A percentile compares a stretch with the other conserved stretches of the same genome.
Conservation (phyloP, 1,140 invertebrate species). For the Mycetomoellerius zeteki region DNA sequence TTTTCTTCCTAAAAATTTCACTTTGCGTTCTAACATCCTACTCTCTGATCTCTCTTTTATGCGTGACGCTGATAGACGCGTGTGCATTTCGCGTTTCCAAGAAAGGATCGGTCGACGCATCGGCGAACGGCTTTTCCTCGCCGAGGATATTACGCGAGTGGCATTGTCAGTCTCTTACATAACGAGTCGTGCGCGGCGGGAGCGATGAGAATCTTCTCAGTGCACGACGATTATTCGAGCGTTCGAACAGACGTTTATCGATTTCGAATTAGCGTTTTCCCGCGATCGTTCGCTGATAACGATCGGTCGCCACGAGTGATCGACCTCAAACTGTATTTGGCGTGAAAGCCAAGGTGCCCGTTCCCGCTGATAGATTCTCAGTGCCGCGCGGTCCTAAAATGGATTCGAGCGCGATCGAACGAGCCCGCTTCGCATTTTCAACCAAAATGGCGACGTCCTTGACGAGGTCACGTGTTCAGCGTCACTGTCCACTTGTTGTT, state of each 20-base stretch:
- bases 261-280: background rate
- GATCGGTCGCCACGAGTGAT: constrained; percentile 3
- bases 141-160: constrained; percentile 75
- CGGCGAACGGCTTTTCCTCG: constrained; percentile 65
- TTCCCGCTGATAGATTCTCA: constrained; percentile 30
- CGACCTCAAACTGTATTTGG: constrained; percentile 34
- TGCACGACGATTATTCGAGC: constrained; percentile 34
- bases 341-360: constrained; percentile 48
- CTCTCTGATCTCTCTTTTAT: constrained; percentile 24
- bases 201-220: constrained; percentile 78
- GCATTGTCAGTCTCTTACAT: constrained; percentile 75
- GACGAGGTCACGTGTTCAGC: constrained; percentile 82
- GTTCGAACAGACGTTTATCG: constrained; percentile 1
- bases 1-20: constrained; percentile 36
- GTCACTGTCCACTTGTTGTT: background rate
- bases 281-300: background rate
- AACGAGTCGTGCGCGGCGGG: constrained; percentile 66
- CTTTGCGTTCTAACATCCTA: background rate
- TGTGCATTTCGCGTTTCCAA: constrained; percentile 28
- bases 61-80: background rate
- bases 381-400: constrained; percentile 48
- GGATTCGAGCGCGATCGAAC: constrained; percentile 31
- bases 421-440: constrained; percentile 70
- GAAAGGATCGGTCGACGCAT: constrained; percentile 61
- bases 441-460: constrained; percentile 84